Conservation (phyloP, 2,888 invertebrate species). For the Oligia fasciuncula region DNA sequence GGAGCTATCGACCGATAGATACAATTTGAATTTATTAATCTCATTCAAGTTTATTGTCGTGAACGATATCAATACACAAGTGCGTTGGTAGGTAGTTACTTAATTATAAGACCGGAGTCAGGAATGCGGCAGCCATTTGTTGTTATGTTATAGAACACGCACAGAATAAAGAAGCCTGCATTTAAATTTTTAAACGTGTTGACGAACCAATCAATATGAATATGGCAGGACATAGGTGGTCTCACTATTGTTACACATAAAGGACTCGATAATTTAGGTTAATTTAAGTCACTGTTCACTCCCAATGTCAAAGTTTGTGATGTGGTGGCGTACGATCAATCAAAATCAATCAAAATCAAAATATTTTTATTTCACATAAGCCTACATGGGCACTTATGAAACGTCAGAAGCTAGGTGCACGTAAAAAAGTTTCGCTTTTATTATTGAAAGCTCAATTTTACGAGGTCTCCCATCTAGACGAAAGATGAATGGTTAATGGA, state of each 20-base stretch:
- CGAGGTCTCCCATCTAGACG: conserved; percentile 65
- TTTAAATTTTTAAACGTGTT: conserved; percentile 84
- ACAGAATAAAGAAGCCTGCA: conserved; percentile 81
- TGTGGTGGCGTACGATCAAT: not conserved
- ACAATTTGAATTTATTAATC: conserved; percentile 54
- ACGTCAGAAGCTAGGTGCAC: too few relatives aligned
- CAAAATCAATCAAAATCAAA: too few relatives aligned
- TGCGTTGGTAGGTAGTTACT: conserved; percentile 57
- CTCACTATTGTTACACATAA: conserved; percentile 68
- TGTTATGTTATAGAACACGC: conserved; percentile 80
- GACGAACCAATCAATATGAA: conserved; percentile 80
- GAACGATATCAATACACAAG: conserved; percentile 62
- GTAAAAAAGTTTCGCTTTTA: conserved; percentile 39
- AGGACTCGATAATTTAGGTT: conserved; percentile 67
- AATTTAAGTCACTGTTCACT: conserved; percentile 63
- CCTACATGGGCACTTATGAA: too few relatives aligned
- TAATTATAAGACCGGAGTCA: conserved; percentile 70
- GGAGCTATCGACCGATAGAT: conserved; percentile 26
- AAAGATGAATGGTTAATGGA: conserved; percentile 67
- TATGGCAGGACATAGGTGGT: conserved; percentile 70
- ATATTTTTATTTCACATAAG: too few relatives aligned
- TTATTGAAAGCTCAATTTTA: conserved; percentile 62
- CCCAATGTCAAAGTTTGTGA: conserved; percentile 41
- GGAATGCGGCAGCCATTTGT: conserved; percentile 87
- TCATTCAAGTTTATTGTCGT: conserved; percentile 53